Percentiles rank a stretch among this genome's conserved stretches.
Conservation (phyloP, 2,113 vertebrate species). For the Himantopus leucocephalus region DNA sequence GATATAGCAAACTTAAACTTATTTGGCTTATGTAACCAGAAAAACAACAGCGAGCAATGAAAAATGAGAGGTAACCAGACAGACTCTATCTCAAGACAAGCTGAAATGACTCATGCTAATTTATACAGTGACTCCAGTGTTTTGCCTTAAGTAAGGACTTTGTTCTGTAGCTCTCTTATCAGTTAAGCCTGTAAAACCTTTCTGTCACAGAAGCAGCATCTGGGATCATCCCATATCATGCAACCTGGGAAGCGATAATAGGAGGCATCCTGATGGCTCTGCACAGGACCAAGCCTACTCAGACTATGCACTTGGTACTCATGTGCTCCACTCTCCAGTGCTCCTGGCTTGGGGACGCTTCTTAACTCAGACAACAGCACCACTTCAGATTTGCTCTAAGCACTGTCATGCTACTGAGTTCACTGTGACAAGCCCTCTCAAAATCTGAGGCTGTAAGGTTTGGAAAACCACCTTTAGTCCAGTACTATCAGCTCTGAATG, state of each 20-base stretch:
- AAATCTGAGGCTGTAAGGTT: background rate
- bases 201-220: background rate
- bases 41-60: background rate
- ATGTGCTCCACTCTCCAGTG: background rate
- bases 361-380: background rate
- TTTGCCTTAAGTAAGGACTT: slow-evolving; percentile 9
- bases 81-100: background rate
- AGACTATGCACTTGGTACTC: background rate
- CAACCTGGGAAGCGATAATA: background rate
- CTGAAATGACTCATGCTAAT: background rate
- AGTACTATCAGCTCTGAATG: background rate
- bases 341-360: background rate
- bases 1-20: background rate
- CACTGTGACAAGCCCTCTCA: background rate
- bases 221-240: background rate
- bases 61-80: background rate
- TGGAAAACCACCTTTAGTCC: background rate
- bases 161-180: background rate
- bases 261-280: background rate
- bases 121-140: background rate
- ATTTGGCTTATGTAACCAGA: background rate
- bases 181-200: background rate
- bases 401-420: background rate
- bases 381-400: background rate
- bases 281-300: background rate